Base-by-base conservation (phyloP, 1,140 invertebrate genomes). In the Bombyx mori region DNA sequence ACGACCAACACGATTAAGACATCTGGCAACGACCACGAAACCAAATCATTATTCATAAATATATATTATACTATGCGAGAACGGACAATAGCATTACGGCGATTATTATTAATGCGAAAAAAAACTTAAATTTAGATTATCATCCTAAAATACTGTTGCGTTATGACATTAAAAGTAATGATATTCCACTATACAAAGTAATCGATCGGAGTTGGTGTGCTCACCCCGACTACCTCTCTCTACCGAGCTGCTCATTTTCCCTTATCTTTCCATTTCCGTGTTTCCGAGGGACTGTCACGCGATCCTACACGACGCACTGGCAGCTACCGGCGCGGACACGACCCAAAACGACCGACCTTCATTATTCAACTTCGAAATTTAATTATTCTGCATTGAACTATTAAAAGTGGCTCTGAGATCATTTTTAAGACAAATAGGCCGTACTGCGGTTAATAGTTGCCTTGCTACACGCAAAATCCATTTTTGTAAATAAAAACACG, bases 151-250 rank as follows among this genome's bases (percentile, higher is more conserved):
- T 87, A 87, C 83, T 87, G 83, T 77, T 83, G 83, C 78, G 78
- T 87, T 35, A 85, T 77, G 77, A 74, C 78, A 78, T 85, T 86
- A 83, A 86, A 85, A 79, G 80, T 86, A 84, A 85, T 85, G 80
- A 86, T 86, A 86, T 86, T 77, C 73, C 65, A 74, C 72, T 86
- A 86, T 82, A 78, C 73, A 77, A 83, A 83, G 69, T 60, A 67
- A 69, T 66, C 65, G 67, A 66, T 63, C 66, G 68, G 69, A 62
- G 58, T 69, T 57, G 35, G 59, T 61, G 55, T 54, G 57, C 57
- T 48, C 63, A 57, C 48, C 12, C 65, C 52, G 48, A 58, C 61
- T 55, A 49, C 61, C 46, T 60, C 48, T 7, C n/a, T 18, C 48
- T 22, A 22, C 48, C 48, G n/a, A 49, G n/a, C 7, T 22, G 48